phyloP scores from a whole-genome alignment of 2,888 invertebrate species.

The Imbricaverruca yamaguchii region DNA sequence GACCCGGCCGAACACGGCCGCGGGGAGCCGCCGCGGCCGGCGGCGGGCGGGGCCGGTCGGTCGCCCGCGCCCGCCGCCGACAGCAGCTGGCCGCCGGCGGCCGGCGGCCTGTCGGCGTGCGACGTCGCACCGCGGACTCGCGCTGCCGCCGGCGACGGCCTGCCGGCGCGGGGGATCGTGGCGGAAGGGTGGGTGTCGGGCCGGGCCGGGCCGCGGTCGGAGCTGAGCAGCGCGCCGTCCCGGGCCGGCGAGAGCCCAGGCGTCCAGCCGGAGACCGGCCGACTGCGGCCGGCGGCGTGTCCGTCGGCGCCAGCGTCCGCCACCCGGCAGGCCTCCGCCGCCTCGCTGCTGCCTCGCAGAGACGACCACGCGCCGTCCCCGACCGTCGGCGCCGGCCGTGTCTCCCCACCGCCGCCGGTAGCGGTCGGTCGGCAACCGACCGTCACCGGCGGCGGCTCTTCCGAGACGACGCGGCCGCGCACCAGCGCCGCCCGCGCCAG shows the following conservation, averaged over 20 bases:
- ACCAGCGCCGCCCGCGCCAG: neutral
- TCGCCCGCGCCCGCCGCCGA: neutral
- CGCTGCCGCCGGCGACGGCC: neutral
- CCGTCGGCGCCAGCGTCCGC: too few relatives aligned
- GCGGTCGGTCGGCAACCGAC: neutral
- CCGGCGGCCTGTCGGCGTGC: neutral
- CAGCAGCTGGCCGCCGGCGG: neutral
- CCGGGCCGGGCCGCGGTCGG: too few relatives aligned
- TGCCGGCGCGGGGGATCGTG: too few relatives aligned
- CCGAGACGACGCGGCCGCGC: neutral
- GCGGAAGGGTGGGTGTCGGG: too few relatives aligned
- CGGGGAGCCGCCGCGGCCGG: neutral
- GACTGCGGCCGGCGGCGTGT: too few relatives aligned
- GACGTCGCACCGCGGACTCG: neutral
- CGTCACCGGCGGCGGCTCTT: neutral
- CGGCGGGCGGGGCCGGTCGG: neutral
- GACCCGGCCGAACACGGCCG: neutral
- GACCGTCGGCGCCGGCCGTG: too few relatives aligned
- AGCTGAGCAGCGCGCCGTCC: too few relatives aligned
- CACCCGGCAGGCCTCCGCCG: too few relatives aligned
- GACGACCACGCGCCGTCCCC: too few relatives aligned
- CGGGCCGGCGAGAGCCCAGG: too few relatives aligned
- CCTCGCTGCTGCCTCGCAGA: too few relatives aligned
- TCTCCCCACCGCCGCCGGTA: neutral
- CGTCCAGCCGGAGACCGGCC: too few relatives aligned